Evolutionary conservation across 1,140 invertebrate species (phyloP), one percentile per base, ranked within the genome.

Genomic region (Littorina saxatilis): DNA sequence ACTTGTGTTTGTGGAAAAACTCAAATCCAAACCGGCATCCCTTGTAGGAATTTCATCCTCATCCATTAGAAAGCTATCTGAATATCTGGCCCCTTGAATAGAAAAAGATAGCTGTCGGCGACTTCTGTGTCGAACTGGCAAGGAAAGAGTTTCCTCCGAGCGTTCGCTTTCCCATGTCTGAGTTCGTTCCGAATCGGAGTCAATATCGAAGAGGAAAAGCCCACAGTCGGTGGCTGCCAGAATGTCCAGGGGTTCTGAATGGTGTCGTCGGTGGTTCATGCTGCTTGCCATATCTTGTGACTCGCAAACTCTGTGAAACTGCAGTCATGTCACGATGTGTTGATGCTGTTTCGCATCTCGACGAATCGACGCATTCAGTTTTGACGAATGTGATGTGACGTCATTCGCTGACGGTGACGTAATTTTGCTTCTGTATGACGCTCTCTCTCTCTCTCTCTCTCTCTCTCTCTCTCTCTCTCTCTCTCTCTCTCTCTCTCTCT

Each of bases 11-110:
- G 0, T 37, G 29, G n/a, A 23, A 20, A 37, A 39, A 15, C 35
- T 55, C 0, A 58, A 32, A n/a, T 52, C 47, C n/a, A 58, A 50
- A 13, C 74, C 74, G 11, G 74, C 37, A 29, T 76, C 74, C 15
- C 74, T 32, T 17, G 55, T 58, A 7, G 74, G 74, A 52, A 76
- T 58, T 13, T 76, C 74, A 13, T 76, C 74, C 50, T 76, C 74
- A n/a, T 52, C 50, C 35, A 58, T 58, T 11, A 20, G 32, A 1
- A 50, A 32, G 1, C 13, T 39, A 29, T 76, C 74, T 11, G 35
- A 58, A 29, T 3, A 35, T 7, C 23, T 55, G 47, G 7, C 37
- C 2, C 27, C 74, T 37, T 76, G 74, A 58, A 76, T 76, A 50
- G 74, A 76, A 7, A 13, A 58, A 11, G 74, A 76, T 5, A 76